A percentile compares a stretch with the other conserved stretches of the same genome.
phyloP scores from a whole-genome alignment of 2,888 invertebrate species.

The Augiades crinisus region DNA sequence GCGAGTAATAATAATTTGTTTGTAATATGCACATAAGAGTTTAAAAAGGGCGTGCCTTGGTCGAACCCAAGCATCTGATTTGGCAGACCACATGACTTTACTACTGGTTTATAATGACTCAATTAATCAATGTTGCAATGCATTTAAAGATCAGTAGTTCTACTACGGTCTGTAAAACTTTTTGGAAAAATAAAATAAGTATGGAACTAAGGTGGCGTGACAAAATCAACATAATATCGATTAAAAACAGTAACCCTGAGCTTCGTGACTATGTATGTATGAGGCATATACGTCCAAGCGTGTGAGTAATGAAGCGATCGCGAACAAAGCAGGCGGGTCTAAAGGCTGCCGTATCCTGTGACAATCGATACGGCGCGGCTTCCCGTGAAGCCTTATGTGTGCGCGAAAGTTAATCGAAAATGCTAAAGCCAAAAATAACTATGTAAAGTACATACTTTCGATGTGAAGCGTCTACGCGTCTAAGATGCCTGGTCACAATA shows the following conservation, averaged over 20 bases:
- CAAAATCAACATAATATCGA: too few relatives aligned
- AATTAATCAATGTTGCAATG: too few relatives aligned
- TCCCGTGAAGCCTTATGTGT: constrained; percentile 44
- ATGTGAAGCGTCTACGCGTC: constrained; percentile 59
- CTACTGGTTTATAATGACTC: too few relatives aligned
- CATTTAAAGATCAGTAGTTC: too few relatives aligned
- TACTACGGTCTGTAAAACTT: too few relatives aligned
- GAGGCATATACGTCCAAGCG: constrained; percentile 20
- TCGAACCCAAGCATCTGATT: too few relatives aligned
- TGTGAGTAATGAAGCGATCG: constrained; percentile 22
- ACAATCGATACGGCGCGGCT: constrained; percentile 28
- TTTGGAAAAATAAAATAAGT: too few relatives aligned
- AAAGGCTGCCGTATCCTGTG: constrained; percentile 49
- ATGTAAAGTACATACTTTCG: constrained; percentile 31
- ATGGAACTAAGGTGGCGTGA: too few relatives aligned
- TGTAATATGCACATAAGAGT: too few relatives aligned
- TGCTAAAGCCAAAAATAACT: constrained; percentile 21
- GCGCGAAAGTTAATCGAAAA: constrained; percentile 58
- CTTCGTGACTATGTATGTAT: neutral
- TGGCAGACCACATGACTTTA: too few relatives aligned
- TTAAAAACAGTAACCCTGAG: constrained; percentile 1
- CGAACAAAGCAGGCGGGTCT: constrained; percentile 41
- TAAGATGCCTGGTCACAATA: constrained; percentile 59
- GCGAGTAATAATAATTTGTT: too few relatives aligned
- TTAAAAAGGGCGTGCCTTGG: too few relatives aligned